Evolutionary conservation across 2,113 vertebrate species (phyloP), one percentile per base, ranked within the genome.

Genomic region (Grammomys surdaster): DNA sequence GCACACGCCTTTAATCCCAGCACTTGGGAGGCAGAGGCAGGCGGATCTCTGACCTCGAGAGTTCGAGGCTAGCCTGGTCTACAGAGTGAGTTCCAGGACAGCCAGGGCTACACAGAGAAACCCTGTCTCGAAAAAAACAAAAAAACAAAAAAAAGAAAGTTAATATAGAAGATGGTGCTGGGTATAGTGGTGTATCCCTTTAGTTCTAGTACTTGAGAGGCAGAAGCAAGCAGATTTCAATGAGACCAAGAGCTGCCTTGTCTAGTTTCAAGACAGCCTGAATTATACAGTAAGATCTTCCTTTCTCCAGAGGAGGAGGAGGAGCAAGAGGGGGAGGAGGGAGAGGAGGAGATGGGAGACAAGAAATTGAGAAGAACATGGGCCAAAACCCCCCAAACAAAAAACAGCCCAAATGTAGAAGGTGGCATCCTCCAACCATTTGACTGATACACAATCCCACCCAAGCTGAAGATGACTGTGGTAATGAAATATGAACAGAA

Each of bases 401-500:
- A 36, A 70, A 33, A 72, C 33, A 70, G 36, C 13, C 5, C 28
- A 51, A 51, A 89, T 72, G 67, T 3, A 91, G 36, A 43, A 84
- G 33, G 51, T 19, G 33, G 26, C 81, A 60, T 80, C 63, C 89
- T 60, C 26, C 63, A 12, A 94, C 54, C 36, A 46, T 67, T 36
- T 46, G 65, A 80, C 11, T 86, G 46, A 95, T 89, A 91, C 3
- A 0, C 5, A 26, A 3, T 31, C 36, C 4, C 36, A 16, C 7
- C 19, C n/a, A 63, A 81, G 56, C 67, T 93, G 43, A 92, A 84
- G 54, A 84, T 69, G 26, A 9, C 77, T 93, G 14, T 84, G n/a
- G 80, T 95, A 69, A 84, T 43, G 33, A 95, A 96, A 78, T 51
- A 94, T 19, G n/a, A 70, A 22, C 19, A 90, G 36, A 84, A 65